Evolutionary conservation across 92 coral and sea anemone genomes (phyloP).

Genomic region (Porites divaricata): DNA sequence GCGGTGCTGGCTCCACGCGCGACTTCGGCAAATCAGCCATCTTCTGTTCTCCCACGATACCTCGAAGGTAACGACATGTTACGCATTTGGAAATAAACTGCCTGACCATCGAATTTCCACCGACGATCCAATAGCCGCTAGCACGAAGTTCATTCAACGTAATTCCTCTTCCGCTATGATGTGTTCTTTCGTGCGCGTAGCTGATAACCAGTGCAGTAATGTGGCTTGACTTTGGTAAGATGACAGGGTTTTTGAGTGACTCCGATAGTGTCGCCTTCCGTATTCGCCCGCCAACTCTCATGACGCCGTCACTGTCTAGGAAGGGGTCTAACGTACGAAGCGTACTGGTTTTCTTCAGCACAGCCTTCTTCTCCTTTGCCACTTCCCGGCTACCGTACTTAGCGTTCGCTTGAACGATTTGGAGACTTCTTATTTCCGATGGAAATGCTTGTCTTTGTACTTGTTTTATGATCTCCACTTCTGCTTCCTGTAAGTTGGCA

Average conservation of each 20-base stretch:
- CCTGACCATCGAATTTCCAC: slow-evolving; percentile 55
- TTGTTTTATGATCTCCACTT: slow-evolving; percentile 48
- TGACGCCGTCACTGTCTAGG: slow-evolving; percentile 47
- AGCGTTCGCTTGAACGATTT: slow-evolving; percentile 43
- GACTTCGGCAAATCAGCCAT: slow-evolving; percentile 74
- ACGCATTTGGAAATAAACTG: slow-evolving; percentile 59
- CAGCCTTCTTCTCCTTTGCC: slow-evolving; percentile 60
- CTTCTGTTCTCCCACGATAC: slow-evolving; percentile 60
- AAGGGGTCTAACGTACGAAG: slow-evolving; percentile 54
- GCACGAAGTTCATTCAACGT: slow-evolving; percentile 63
- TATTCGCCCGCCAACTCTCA: slow-evolving; percentile 66
- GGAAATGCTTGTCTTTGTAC: slow-evolving; percentile 55
- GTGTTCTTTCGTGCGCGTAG: slow-evolving; percentile 54
- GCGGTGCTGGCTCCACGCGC: slow-evolving; percentile 59
- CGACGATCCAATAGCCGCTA: slow-evolving; percentile 58
- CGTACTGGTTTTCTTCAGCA: slow-evolving; percentile 51
- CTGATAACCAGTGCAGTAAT: slow-evolving; percentile 39
- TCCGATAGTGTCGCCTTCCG: slow-evolving; percentile 34
- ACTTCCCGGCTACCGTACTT: slow-evolving; percentile 38
- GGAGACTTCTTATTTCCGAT: slow-evolving; percentile 58
- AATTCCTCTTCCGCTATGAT: slow-evolving; percentile 59
- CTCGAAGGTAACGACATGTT: slow-evolving; percentile 60
- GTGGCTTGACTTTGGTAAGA: slow-evolving; percentile 65
- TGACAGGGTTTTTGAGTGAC: slow-evolving; percentile 44
- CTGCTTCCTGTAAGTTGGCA: slow-evolving; percentile 48